These are phyloP conservation scores for Pomacea canaliculata DNA, from an alignment of 2,888 invertebrate genomes.

Conservation along the genomic window DNA sequence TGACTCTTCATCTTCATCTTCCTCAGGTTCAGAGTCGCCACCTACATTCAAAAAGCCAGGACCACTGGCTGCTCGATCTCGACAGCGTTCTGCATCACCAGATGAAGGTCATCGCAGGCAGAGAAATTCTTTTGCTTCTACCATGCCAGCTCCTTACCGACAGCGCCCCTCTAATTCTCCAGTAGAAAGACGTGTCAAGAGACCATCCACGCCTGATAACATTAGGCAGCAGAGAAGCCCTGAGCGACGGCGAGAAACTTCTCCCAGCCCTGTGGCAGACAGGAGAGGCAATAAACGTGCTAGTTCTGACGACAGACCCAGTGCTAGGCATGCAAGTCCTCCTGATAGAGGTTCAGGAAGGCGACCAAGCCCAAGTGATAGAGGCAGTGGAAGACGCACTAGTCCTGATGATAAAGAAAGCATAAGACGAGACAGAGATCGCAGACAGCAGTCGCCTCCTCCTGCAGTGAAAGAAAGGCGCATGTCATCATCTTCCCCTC, in stretches of 20 bases:
- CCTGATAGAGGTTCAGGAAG: not conserved
- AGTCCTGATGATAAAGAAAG: slow-evolving; percentile 15
- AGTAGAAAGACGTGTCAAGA: not conserved
- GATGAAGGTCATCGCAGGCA: not conserved
- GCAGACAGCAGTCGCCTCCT: slow-evolving; percentile 16
- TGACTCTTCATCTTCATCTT: slow-evolving; percentile 20
- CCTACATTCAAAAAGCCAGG: slow-evolving; percentile 27
- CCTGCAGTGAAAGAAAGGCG: slow-evolving; percentile 21
- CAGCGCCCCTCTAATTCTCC: not conserved
- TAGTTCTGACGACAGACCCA: slow-evolving; percentile 7
- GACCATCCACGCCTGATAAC: slow-evolving; percentile 18
- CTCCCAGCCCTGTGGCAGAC: not conserved
- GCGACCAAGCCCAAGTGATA: not conserved
- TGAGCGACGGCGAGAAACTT: not conserved
- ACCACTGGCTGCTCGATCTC: not conserved
- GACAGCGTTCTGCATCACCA: slow-evolving; percentile 20
- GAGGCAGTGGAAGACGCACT: not conserved
- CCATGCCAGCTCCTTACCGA: slow-evolving; percentile 7
- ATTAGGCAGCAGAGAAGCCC: slow-evolving; percentile 14
- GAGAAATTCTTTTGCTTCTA: slow-evolving; percentile 6
- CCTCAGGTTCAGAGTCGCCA: slow-evolving; percentile 30
- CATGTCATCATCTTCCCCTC: slow-evolving; percentile 29
- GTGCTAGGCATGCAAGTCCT: not conserved
- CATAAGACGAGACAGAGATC: not conserved
- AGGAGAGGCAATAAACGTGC: not conserved